Percentiles rank a stretch among this genome's conserved stretches.
Conservation (phyloP, 2,113 vertebrate genomes). For the Gasterosteus aculeatus region DNA sequence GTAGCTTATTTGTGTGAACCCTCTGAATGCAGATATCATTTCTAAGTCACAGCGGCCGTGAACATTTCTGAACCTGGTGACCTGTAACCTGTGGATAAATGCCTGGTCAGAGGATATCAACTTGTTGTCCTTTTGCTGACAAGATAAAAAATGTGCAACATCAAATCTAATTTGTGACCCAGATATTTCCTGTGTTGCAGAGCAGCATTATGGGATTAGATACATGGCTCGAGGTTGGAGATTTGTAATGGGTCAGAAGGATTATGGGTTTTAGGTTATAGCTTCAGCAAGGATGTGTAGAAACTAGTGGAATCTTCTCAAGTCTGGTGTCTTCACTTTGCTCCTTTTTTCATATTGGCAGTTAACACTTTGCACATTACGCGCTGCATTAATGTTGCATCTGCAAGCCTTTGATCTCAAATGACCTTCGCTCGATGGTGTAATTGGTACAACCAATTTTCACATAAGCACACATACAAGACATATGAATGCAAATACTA, state of each 20-base stretch:
- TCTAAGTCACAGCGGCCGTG: not conserved
- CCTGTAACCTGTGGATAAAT: not conserved
- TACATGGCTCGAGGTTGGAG: constrained; percentile 21
- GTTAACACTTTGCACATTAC: not conserved
- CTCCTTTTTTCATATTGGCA: not conserved
- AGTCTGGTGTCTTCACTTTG: not conserved
- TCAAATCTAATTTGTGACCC: constrained; percentile 34
- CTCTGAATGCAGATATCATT: not conserved
- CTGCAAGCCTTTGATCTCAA: not conserved
- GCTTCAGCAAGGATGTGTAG: not conserved
- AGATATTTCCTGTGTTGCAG: constrained; percentile 14
- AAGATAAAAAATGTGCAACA: constrained; percentile 7
- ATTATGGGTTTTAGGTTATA: constrained; percentile 42
- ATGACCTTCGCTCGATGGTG: constrained; percentile 17
- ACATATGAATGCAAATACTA: not conserved
- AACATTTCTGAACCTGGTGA: not conserved
- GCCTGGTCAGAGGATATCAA: not conserved
- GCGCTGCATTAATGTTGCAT: not conserved
- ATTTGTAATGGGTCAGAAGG: constrained; percentile 35
- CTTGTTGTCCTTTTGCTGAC: constrained; percentile 23
- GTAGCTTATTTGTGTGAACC: not conserved
- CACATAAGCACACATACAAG: not conserved
- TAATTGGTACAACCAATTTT: constrained; percentile 12
- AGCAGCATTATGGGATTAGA: constrained; percentile 49
- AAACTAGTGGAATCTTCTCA: constrained; percentile 1